phyloP scores from a whole-genome alignment of 2,113 vertebrate species.

The Columba janthina region DNA sequence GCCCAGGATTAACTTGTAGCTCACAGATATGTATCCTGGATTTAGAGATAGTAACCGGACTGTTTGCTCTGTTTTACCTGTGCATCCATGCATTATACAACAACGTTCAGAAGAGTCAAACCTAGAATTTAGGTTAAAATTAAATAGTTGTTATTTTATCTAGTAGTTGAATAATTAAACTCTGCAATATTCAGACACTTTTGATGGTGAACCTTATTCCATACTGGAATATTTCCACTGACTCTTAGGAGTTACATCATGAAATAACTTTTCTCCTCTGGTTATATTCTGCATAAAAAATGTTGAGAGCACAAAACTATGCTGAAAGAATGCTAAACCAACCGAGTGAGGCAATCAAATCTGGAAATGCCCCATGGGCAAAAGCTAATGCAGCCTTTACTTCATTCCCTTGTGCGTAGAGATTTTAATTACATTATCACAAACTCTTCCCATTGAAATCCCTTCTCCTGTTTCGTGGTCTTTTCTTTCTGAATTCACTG shows the following conservation, averaged over 20 bases:
- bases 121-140: not conserved
- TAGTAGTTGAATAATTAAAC: not conserved
- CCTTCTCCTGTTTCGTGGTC: not conserved
- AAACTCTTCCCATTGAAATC: not conserved
- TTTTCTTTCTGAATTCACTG: not conserved
- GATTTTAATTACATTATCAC: slow-evolving; percentile 46
- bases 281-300: not conserved
- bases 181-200: not conserved
- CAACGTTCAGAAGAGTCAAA: not conserved
- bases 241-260: not conserved
- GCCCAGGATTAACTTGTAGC: not conserved
- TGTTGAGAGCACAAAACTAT: not conserved
- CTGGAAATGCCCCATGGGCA: not conserved
- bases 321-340: slow-evolving; percentile 22
- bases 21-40: not conserved
- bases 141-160: not conserved
- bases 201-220: not conserved
- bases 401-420: not conserved
- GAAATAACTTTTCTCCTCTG: not conserved
- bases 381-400: slow-evolving; percentile 3
- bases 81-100: not conserved
- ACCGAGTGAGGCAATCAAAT: not conserved
- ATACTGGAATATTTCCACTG: not conserved
- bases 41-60: not conserved
- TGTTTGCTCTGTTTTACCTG: not conserved